Conservation (phyloP, 2,797 vertebrate species). For the Sebastolobus altivelis region DNA sequence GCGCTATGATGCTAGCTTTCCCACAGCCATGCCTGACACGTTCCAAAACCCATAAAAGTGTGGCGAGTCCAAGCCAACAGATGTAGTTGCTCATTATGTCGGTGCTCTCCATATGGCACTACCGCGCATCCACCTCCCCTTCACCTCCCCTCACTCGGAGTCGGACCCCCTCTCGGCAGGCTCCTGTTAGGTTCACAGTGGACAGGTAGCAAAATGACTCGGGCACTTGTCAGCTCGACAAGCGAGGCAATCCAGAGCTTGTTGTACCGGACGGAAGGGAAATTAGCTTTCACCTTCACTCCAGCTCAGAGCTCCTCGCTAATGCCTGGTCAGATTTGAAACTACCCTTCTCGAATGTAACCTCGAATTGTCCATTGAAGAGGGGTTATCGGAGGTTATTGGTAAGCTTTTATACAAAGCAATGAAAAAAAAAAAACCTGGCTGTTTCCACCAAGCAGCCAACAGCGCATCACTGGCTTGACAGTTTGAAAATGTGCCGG, state of each 20-base stretch:
- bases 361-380: constrained; percentile 30
- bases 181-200: constrained; percentile 61
- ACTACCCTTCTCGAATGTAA: constrained; percentile 25
- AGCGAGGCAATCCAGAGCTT: constrained; percentile 44
- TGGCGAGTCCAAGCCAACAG: constrained; percentile 72
- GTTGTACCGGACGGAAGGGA: constrained; percentile 55
- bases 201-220: constrained; percentile 66
- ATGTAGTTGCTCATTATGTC: constrained; percentile 81
- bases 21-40: constrained; percentile 40
- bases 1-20: constrained; percentile 25
- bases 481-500: constrained; percentile 17
- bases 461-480: background rate
- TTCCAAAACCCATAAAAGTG: constrained; percentile 63
- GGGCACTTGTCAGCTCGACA: constrained; percentile 63
- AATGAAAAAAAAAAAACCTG: background rate
- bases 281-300: constrained; percentile 71
- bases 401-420: constrained; percentile 11
- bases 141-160: constrained; percentile 15
- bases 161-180: constrained; percentile 23
- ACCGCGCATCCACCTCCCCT: constrained; percentile 53
- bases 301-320: constrained; percentile 32
- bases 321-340: constrained; percentile 51
- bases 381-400: constrained; percentile 37
- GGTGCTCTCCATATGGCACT: constrained; percentile 80
- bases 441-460: constrained; percentile 4